Percentiles rank a stretch among this genome's conserved stretches.
Evolutionary conservation across 2,797 vertebrate species (phyloP).

Genomic region (Chiroxiphia lanceolata): DNA sequence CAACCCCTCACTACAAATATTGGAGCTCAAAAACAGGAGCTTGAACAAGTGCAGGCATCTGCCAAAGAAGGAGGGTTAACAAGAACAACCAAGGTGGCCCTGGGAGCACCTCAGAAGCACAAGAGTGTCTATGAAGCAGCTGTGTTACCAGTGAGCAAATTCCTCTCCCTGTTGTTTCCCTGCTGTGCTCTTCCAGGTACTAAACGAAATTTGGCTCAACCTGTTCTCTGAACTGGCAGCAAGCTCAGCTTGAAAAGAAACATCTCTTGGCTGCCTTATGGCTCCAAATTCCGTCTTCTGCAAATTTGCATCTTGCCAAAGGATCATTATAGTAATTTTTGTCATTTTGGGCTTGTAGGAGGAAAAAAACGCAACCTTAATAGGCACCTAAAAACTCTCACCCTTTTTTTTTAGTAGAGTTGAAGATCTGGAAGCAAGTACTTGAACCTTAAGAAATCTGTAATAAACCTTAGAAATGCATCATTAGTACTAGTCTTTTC

Average conservation of each 20-base stretch:
- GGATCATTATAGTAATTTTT: neutral
- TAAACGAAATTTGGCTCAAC: conserved; percentile 6
- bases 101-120: neutral
- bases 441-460: neutral
- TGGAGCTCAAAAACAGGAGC: neutral
- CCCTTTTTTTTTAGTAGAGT: neutral
- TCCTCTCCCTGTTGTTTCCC: neutral
- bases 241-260: neutral
- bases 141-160: neutral
- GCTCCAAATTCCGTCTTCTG: neutral
- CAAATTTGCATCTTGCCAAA: neutral
- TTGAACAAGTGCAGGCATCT: neutral
- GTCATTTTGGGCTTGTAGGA: neutral
- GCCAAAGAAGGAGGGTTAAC: neutral
- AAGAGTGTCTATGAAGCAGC: neutral
- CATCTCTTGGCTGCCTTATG: neutral
- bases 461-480: neutral
- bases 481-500: neutral
- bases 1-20: neutral
- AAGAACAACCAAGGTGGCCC: neutral
- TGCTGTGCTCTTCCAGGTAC: neutral
- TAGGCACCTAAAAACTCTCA: neutral
- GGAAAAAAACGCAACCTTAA: neutral
- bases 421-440: neutral
- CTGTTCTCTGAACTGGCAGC: neutral